phyloP scores from a whole-genome alignment of 2,888 invertebrate genomes.

The Lepas anatifera region DNA sequence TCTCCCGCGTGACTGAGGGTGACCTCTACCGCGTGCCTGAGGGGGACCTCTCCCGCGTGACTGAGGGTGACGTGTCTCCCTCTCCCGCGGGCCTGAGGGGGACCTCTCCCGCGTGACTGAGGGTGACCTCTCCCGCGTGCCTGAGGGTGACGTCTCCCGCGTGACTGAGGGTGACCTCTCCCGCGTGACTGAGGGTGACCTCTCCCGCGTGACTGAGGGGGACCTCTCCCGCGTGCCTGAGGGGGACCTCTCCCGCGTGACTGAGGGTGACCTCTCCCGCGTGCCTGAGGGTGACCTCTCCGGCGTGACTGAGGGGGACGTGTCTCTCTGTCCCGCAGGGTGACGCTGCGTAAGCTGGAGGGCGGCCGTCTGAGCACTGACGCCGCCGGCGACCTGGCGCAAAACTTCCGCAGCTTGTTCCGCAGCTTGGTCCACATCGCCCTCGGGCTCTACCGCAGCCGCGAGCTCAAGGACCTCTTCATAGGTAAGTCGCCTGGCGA shows the following conservation, averaged over 20 bases:
- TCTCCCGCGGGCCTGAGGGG: slow-evolving; percentile 18
- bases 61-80: neutral
- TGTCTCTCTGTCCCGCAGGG: slow-evolving; percentile 20
- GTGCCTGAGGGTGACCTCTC: slow-evolving; percentile 22
- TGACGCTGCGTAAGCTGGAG: slow-evolving; percentile 20
- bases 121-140: no score
- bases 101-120: no score
- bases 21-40: no score
- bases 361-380: slow-evolving; percentile 21
- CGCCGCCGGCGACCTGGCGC: slow-evolving; percentile 23
- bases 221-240: no score
- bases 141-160: no score
- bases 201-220: no score
- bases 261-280: no score
- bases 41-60: no score
- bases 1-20: no score
- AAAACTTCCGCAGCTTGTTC: slow-evolving; percentile 47
- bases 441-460: slow-evolving; percentile 68
- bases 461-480: slow-evolving; percentile 61
- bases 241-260: no score
- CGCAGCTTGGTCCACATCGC: slow-evolving; percentile 73
- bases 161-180: no score
- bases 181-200: no score
- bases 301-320: slow-evolving; percentile 22
- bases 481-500: neutral